phyloP scores from a whole-genome alignment of 2,888 invertebrate genomes.

The Philereme transversata region DNA sequence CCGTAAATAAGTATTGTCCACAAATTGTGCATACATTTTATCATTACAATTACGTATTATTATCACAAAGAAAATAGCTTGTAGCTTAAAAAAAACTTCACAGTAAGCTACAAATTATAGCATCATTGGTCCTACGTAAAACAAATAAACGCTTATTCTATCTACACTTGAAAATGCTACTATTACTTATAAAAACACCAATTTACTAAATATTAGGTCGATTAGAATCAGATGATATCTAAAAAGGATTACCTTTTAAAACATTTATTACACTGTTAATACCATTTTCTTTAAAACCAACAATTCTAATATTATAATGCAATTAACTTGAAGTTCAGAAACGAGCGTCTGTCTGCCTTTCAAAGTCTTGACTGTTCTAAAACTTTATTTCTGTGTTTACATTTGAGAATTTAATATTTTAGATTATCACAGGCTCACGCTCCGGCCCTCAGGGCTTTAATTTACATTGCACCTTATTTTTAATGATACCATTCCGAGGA shows the following conservation, averaged over 20 bases:
- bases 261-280: slow-evolving; percentile 35
- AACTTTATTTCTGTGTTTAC: slow-evolving; percentile 49
- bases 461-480: slow-evolving; percentile 72
- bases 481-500: slow-evolving; percentile 59
- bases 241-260: slow-evolving; percentile 30
- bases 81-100: slow-evolving; percentile 43
- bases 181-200: slow-evolving; percentile 68
- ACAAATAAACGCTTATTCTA: slow-evolving; percentile 41
- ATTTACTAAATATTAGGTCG: slow-evolving; percentile 48
- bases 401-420: slow-evolving; percentile 59
- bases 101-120: slow-evolving; percentile 51
- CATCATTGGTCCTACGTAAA: slow-evolving; percentile 65
- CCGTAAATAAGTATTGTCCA: slow-evolving; percentile 80
- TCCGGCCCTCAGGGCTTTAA: slow-evolving; percentile 68
- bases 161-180: slow-evolving; percentile 53
- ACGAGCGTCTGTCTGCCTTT: slow-evolving; percentile 65
- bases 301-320: slow-evolving; percentile 1
- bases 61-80: slow-evolving; percentile 71
- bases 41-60: slow-evolving; percentile 67
- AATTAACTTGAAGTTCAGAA: slow-evolving; percentile 18
- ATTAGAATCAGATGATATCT: slow-evolving; percentile 38
- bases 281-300: slow-evolving; percentile 15
- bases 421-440: slow-evolving; percentile 81
- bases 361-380: slow-evolving; percentile 48
- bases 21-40: slow-evolving; percentile 71